Evolutionary conservation across 2,113 vertebrate species (phyloP).

Genomic region (Desmodus rotundus): DNA sequence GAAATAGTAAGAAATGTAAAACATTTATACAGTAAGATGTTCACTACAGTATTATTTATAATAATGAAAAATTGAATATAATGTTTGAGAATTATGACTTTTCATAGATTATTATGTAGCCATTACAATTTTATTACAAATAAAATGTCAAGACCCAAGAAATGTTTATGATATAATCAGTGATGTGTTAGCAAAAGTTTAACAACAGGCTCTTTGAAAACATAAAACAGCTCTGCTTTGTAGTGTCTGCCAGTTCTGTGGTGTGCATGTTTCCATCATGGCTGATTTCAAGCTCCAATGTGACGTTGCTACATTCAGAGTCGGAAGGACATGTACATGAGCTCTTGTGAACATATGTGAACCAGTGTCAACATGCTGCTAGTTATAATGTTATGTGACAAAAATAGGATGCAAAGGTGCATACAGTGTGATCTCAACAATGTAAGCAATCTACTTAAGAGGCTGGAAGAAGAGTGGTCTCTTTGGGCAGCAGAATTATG

Average conservation of each 20-base stretch:
- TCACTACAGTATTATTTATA: slow-evolving; percentile 6
- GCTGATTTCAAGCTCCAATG: neutral
- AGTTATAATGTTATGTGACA: neutral
- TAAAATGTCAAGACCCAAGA: neutral
- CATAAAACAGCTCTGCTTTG: neutral
- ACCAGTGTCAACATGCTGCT: neutral
- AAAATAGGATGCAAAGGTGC: neutral
- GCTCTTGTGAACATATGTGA: neutral
- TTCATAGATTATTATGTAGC: neutral
- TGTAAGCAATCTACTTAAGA: neutral
- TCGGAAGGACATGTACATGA: neutral
- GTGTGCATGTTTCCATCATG: neutral
- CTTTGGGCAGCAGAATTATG: neutral
- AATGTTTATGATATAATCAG: neutral
- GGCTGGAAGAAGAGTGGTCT: neutral
- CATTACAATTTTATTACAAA: slow-evolving; percentile 2
- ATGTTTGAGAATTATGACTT: neutral
- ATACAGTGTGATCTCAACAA: neutral
- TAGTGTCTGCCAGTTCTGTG: neutral
- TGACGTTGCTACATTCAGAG: neutral
- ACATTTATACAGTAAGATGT: neutral
- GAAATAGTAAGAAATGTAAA: neutral
- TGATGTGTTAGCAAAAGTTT: neutral
- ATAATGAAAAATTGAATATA: neutral
- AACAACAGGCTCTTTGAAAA: neutral